Base-by-base conservation (phyloP, 2,797 vertebrate species). In the Ispidina picta region DNA sequence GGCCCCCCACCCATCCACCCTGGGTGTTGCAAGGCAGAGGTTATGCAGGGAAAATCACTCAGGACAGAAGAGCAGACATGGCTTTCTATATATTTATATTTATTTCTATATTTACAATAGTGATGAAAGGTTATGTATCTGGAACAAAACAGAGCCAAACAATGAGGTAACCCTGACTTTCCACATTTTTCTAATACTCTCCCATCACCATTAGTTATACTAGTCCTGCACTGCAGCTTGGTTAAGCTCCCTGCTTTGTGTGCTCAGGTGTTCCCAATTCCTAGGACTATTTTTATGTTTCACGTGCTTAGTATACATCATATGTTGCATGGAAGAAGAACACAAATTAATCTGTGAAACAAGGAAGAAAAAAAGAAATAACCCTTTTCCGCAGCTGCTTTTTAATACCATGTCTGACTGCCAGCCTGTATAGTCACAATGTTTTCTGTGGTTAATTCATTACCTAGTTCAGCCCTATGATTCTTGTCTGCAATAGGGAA, bases 191-290 rank as follows among this genome's bases (percentile, higher is more conserved):
- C 16, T 54, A 48, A 29, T 4, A 56, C 6, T 2, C 5, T 62
- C 15, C 33, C 15, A n/a, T 28, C 8, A 6, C 19, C 0, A 0
- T 68, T 63, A 71, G 15, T 52, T 82, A 20, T 26, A 33, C 35
- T 33, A 72, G n/a, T 33, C 33, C 49, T 37, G 12, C 6, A 8
- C 31, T 56, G 26, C 69, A 65, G 48, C 56, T 5, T 76, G 52
- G 8, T 55, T 63, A 59, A 55, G 22, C 12, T 82, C 41, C 23
- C 54, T 91, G 29, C 31, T 78, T 60, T 22, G 49, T 15, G 13
- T 39, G 5, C 31, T 79, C 29, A 49, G 22, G 31, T 51, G 8
- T 26, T 56, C 1, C 1, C 35, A 70, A 56, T 46, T 78, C 35
- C 55, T 58, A 37, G 22, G n/a, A 43, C 3, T 73, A 8, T 21